Percentiles rank a stretch among this genome's conserved stretches.
These are phyloP conservation scores for Bubo bubo DNA, from an alignment of 2,113 vertebrate genomes.

Conservation along the genomic window DNA sequence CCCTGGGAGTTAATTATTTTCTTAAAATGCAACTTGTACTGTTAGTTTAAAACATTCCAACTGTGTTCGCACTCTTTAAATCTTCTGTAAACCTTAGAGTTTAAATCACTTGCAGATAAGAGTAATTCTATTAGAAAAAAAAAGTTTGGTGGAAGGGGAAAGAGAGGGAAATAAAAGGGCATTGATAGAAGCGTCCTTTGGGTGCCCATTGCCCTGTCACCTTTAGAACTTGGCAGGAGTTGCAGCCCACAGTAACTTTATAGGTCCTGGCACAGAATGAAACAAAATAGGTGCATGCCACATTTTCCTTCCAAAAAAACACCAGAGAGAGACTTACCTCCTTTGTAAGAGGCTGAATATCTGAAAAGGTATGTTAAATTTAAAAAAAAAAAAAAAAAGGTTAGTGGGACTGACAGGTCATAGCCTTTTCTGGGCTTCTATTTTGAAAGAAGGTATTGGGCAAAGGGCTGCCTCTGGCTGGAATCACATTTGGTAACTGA, in stretches of 20 bases:
- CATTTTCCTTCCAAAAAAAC: conserved; percentile 60
- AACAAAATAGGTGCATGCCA: conserved; percentile 70
- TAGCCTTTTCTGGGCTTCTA: conserved; percentile 11
- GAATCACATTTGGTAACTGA: background rate
- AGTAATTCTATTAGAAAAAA: conserved; percentile 81
- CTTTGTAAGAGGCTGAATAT: conserved; percentile 51
- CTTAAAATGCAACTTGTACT: conserved; percentile 85
- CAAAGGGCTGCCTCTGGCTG: background rate
- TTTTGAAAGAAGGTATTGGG: conserved; percentile 2
- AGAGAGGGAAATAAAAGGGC: conserved; percentile 67
- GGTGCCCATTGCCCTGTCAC: conserved; percentile 55
- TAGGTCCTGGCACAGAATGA: conserved; percentile 59
- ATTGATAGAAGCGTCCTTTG: conserved; percentile 66
- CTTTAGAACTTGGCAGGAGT: conserved; percentile 57
- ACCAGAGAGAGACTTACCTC: conserved; percentile 31
- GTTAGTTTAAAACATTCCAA: conserved; percentile 91
- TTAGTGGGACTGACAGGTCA: background rate
- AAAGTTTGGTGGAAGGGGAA: conserved; percentile 42
- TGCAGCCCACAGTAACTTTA: conserved; percentile 56
- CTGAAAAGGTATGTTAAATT: background rate
- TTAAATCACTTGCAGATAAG: conserved; percentile 88
- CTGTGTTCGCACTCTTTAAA: conserved; percentile 93
- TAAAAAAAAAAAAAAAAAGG: background rate
- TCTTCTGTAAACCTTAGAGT: conserved; percentile 84
- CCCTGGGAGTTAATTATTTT: conserved; percentile 92